Conservation (phyloP, 2,113 vertebrate species). For the Calypte anna region DNA sequence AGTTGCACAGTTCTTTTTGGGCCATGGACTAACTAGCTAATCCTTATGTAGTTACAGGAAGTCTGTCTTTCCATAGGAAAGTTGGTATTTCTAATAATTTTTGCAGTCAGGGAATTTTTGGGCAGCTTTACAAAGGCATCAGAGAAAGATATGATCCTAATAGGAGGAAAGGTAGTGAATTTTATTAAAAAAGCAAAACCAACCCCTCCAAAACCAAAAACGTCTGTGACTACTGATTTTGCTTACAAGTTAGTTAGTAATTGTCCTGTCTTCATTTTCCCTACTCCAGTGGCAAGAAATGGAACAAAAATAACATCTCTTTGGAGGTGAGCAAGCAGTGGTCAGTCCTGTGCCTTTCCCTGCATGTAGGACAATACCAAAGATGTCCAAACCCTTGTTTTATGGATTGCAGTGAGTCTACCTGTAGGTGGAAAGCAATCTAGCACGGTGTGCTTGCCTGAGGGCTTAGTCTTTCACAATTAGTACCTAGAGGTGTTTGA, state of each 20-base stretch:
- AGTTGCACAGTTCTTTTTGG: fast-evolving
- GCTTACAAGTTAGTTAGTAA: neutral
- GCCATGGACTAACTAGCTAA: no score
- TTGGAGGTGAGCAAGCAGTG: neutral
- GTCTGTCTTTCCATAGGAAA: neutral
- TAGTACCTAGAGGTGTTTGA: neutral
- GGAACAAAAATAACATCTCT: neutral
- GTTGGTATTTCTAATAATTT: neutral
- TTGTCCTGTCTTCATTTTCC: neutral
- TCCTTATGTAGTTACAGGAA: neutral
- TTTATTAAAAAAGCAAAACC: neutral
- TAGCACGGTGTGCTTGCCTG: neutral
- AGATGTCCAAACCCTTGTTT: no score
- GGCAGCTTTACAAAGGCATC: neutral
- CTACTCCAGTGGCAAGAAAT: neutral
- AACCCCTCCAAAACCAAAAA: no score
- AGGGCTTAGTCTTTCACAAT: neutral
- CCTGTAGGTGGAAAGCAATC: neutral
- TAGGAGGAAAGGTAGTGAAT: neutral
- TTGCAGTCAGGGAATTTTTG: neutral
- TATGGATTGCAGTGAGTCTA: neutral
- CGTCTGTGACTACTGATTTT: neutral
- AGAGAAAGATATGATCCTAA: neutral
- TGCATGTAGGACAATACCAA: neutral
- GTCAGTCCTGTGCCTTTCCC: neutral